Conservation (phyloP, 2,113 vertebrate genomes). For the Ploceus nigricollis region DNA sequence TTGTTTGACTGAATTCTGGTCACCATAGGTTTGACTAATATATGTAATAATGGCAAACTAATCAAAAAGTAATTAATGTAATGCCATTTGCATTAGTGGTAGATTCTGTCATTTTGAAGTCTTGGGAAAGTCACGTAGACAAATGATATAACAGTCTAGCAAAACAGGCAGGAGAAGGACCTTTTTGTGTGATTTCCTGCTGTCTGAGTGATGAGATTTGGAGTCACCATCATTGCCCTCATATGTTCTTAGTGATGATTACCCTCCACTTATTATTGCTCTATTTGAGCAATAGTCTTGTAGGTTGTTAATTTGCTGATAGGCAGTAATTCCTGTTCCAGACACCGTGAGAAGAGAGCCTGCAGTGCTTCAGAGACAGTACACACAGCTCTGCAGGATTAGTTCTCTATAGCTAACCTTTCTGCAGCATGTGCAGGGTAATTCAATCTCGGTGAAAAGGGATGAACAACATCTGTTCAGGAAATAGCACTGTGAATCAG, state of each 20-base stretch:
- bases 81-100: background rate
- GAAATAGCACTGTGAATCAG: constrained; percentile 30
- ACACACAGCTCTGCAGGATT: background rate
- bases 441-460: constrained; percentile 39
- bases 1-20: background rate
- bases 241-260: background rate
- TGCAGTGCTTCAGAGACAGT: background rate
- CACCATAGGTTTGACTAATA: background rate
- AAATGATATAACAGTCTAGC: background rate
- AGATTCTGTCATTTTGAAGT: background rate
- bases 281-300: background rate
- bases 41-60: background rate
- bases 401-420: constrained; percentile 1
- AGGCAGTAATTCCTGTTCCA: background rate
- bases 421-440: constrained; percentile 33
- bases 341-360: background rate
- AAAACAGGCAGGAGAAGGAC: background rate
- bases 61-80: background rate
- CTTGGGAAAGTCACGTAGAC: background rate
- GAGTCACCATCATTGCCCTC: background rate
- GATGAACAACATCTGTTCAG: constrained; percentile 52
- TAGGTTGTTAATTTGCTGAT: background rate
- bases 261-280: background rate
- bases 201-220: background rate
- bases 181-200: background rate